Base-by-base conservation (phyloP, 2,113 vertebrate species). In the Felis chaus region DNA sequence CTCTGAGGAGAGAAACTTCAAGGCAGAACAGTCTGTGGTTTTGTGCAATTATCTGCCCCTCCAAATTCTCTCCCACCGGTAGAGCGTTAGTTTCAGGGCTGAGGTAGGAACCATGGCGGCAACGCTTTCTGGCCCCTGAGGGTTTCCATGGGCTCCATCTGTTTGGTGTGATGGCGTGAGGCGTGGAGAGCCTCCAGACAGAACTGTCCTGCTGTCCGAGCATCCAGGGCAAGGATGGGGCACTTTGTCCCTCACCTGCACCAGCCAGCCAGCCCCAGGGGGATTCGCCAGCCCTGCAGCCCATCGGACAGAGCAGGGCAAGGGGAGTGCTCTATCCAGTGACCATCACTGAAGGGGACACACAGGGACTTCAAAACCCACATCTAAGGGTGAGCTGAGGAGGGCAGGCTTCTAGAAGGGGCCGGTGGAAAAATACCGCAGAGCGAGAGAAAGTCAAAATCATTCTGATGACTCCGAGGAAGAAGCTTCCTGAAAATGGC, bases 1-100 rank as follows among this genome's bases (percentile, higher is more conserved):
- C 95, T 98, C 93, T 66, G 95, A 94, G 97, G 95, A 97, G 97
- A 98, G 93, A 96, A 96, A 98, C 83, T 88, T 86, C 9, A 97
- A 97, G 97, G 93, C 76, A 83, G 95, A 84, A 90, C 27, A 57
- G 92, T 65, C 25, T 83, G 57, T 94, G 89, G 89, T 81, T 76
- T 68, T 87, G 89, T 82, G 91, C 16, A 41, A 92, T 89, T 95
- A 86, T 90, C 4, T 93, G 63, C 3, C 4, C 21, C 74, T 74
- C 55, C 8, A 14, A 65, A 50, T 88, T 79, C 18, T 68, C 65
- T 83, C 61, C 29, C 61, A 21, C 7, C 10, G 36, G 50, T 66
- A 84, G 68, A 84, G 63, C 3, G 13, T 36, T 88, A 13, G 90
- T 13, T 7, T 13, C 1, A 7, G 50, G 90, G n/a, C 41, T 39